Base-by-base conservation (phyloP, 2,113 vertebrate species). In the Myodes glareolus region DNA sequence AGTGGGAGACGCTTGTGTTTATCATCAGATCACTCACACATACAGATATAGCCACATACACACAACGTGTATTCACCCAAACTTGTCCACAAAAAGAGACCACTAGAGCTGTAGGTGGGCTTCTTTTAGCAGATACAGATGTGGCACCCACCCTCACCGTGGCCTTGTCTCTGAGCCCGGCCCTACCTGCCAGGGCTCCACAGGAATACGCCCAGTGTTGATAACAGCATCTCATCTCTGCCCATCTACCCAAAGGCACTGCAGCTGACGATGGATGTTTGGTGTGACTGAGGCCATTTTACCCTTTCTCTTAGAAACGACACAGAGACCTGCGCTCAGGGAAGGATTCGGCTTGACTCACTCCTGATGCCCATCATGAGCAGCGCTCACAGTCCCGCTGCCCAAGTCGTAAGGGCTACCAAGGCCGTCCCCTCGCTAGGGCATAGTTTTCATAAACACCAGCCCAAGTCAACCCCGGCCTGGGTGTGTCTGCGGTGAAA, bases 281-380 rank as follows among this genome's bases (percentile, higher is more conserved):
- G 6, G 68, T 84, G 17, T 65, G 90, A 75, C 17, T 61, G 76
- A 87, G 61, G 23, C 23, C 39, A 91, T 63, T 94, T 97, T 47
- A 86, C n/a, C 78, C 23, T 52, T 72, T 86, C 76, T 94, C 31
- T 78, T 55, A 5, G 47, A 96, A 94, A 90, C 77, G 50, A 78
- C 39, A 50, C 31, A 63, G 93, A 76, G 29, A 47, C 63, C 16
- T 91, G 95, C 17, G 86, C 11, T 55, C 19, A 87, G 7, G 16
- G 86, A 93, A 95, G 16, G 47, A 4, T 61, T 65, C 27, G 29
- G 76, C 2, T 42, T 82, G 25, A 50, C 23, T 76, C 5, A 14
- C 16, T 3, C 5, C 13, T 2, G 39, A 19, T 39, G 7, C 3
- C 42, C 33, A 16, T 25, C 12, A 9, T 77, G 76, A 95, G 19